These are phyloP conservation scores for Neoitamus cyanurus DNA, from an alignment of 2,888 invertebrate genomes.

Conservation along the genomic window DNA sequence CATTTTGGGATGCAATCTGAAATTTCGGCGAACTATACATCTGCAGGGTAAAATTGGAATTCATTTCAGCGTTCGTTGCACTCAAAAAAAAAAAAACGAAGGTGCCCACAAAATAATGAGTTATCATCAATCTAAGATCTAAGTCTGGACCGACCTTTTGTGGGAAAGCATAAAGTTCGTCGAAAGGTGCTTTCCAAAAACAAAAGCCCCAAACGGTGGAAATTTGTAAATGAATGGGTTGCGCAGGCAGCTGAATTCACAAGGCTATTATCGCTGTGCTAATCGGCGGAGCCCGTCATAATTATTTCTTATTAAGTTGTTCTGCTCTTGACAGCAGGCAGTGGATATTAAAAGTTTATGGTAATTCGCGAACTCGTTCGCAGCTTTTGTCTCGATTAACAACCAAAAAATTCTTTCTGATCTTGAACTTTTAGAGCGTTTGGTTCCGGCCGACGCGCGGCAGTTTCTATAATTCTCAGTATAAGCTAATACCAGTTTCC, in stretches of 20 bases:
- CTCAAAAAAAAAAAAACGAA: background rate
- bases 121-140: background rate
- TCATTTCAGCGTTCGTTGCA: background rate
- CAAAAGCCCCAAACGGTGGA: background rate
- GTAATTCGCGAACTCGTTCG: background rate
- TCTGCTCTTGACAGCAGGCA: background rate
- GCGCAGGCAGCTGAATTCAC: background rate
- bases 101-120: background rate
- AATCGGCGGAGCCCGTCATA: background rate
- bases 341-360: background rate
- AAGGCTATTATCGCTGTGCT: background rate
- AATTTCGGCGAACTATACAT: background rate
- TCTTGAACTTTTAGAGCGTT: background rate
- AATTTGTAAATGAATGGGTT: background rate
- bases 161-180: background rate
- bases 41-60: background rate
- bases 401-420: background rate
- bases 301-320: constrained; percentile 1
- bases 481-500: background rate
- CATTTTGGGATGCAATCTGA: background rate
- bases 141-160: background rate
- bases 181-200: background rate
- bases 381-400: background rate
- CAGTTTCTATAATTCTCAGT: background rate
- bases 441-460: background rate